Percentiles rank a stretch among this genome's conserved stretches.
Evolutionary conservation across 2,113 vertebrate species (phyloP).

Genomic region (Rhegmatorhina hoffmannsi): DNA sequence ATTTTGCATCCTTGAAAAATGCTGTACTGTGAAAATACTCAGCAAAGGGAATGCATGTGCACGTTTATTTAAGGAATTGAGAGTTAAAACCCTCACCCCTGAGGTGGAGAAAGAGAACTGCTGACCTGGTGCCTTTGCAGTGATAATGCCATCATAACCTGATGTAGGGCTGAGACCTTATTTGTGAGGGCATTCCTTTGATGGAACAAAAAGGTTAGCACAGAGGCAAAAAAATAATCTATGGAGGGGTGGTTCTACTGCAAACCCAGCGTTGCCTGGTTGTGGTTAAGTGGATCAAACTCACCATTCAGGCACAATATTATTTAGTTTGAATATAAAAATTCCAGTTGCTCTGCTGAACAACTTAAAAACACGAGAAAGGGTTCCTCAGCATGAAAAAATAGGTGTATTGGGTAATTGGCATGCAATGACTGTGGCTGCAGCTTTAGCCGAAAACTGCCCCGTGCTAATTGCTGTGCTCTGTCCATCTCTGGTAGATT

Average conservation of each 20-base stretch:
- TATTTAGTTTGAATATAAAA: neutral
- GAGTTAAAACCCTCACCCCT: neutral
- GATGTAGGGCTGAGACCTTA: neutral
- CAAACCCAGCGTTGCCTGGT: neutral
- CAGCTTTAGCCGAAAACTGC: neutral
- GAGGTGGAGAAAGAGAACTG: neutral
- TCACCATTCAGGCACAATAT: neutral
- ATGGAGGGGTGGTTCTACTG: neutral
- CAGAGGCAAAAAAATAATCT: neutral
- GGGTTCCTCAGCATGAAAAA: neutral
- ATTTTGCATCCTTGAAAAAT: neutral
- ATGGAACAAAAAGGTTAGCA: neutral
- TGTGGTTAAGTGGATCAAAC: neutral
- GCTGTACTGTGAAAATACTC: neutral
- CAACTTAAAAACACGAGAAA: neutral
- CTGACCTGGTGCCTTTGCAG: neutral
- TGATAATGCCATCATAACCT: neutral
- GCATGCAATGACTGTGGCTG: neutral
- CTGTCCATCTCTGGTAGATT: neutral
- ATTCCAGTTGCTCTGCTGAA: neutral
- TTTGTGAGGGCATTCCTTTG: neutral
- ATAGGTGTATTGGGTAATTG: neutral
- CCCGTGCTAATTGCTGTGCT: neutral
- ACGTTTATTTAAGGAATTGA: neutral
- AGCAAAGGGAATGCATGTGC: rapidly evolving